Evolutionary conservation across 2,888 invertebrate species (phyloP).

Genomic region (Polydesmus complanatus): DNA sequence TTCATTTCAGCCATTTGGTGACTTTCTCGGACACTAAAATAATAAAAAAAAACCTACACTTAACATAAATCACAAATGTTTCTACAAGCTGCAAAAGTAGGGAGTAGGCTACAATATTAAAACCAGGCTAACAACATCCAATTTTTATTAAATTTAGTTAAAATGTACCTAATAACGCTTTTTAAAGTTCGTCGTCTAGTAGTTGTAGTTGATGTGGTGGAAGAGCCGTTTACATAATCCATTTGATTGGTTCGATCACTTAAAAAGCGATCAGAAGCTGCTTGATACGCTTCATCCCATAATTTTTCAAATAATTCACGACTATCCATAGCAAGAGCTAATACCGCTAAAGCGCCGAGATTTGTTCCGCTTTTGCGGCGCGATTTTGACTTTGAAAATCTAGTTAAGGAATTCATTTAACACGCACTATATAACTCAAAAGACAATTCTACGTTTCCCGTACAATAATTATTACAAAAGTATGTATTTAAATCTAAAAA

Average conservation of each 20-base stretch:
- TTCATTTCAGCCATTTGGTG: slow-evolving; percentile 94
- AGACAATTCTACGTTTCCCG: no score
- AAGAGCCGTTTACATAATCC: neutral
- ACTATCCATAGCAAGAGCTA: slow-evolving; percentile 19
- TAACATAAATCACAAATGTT: no score
- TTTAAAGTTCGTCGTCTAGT: slow-evolving; percentile 35
- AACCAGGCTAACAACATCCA: no score
- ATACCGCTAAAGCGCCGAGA: neutral
- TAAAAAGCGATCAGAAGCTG: slow-evolving; percentile 19
- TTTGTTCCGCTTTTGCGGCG: neutral
- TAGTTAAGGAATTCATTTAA: no score
- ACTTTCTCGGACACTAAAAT: slow-evolving; percentile 81
- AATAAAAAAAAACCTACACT: no score
- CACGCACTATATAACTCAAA: no score
- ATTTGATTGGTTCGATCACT: neutral
- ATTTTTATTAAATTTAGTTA: no score
- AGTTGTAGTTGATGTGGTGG: slow-evolving; percentile 1
- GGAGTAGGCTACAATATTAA: no score
- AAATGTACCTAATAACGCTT: slow-evolving; percentile 48
- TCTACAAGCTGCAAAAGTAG: no score
- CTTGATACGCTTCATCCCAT: slow-evolving; percentile 50
- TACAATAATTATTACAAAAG: no score
- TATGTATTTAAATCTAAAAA: no score
- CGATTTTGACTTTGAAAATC: no score
- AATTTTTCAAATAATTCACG: slow-evolving; percentile 49